Evolutionary conservation across 2,797 vertebrate species (phyloP).

Genomic region (Ctenopoma multispine): DNA sequence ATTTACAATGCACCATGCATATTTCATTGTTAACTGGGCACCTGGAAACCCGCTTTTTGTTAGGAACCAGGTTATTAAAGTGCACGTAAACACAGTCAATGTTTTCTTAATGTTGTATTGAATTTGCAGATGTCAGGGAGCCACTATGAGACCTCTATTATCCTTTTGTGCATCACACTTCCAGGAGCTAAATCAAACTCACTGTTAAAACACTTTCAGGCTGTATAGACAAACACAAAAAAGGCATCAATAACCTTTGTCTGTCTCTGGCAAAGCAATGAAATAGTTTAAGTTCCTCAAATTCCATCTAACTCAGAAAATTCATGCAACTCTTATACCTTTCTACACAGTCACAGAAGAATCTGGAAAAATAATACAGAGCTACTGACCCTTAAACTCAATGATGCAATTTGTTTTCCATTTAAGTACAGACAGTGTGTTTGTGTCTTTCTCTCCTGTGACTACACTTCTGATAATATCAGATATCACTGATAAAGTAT

Average conservation of each 20-base stretch:
- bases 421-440: background rate
- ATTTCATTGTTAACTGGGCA: background rate
- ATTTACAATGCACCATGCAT: constrained; percentile 17
- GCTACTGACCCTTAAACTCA: background rate
- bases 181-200: no score
- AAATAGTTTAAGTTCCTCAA: background rate
- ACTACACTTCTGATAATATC: constrained; percentile 23
- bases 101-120: no score
- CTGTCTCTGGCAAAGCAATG: constrained; percentile 10
- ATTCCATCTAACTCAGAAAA: background rate
- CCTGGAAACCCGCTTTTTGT: no score
- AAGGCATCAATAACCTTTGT: background rate
- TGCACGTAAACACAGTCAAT: no score
- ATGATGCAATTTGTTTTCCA: constrained; percentile 11
- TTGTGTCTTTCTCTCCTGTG: background rate
- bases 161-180: no score
- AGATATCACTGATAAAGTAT: constrained; percentile 22
- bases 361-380: background rate
- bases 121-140: no score
- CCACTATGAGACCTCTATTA: no score
- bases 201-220: no score
- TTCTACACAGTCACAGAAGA: background rate
- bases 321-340: background rate
- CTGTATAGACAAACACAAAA: no score
- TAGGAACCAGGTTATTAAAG: no score